These are phyloP conservation scores for Diadromus collaris DNA, from an alignment of 2,888 invertebrate species.

Conservation along the genomic window DNA sequence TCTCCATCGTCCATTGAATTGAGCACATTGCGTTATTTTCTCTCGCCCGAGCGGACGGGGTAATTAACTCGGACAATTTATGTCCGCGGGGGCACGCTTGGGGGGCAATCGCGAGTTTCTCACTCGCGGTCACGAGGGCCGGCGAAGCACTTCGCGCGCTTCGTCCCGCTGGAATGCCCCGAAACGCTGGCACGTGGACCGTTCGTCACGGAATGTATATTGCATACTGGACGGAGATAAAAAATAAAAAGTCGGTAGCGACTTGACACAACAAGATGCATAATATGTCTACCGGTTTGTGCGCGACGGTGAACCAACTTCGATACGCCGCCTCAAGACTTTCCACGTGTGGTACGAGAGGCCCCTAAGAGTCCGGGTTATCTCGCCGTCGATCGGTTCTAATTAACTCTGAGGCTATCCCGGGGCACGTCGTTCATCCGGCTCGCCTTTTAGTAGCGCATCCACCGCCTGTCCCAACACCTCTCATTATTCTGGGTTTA, in stretches of 20 bases:
- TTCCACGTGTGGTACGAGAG: slow-evolving; percentile 40
- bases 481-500: slow-evolving; percentile 12
- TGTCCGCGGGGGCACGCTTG: slow-evolving; percentile 19
- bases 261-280: neutral
- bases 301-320: neutral
- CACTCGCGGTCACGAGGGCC: slow-evolving; percentile 28
- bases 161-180: slow-evolving; percentile 27
- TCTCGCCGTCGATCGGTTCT: slow-evolving; percentile 45
- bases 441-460: slow-evolving; percentile 10
- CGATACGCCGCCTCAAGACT: slow-evolving; percentile 2
- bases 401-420: slow-evolving; percentile 45
- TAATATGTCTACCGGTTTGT: slow-evolving; percentile 3
- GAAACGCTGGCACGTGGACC: slow-evolving; percentile 45
- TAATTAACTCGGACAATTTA: slow-evolving; percentile 63
- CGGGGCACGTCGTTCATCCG: slow-evolving; percentile 36
- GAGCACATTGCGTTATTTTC: slow-evolving; percentile 33
- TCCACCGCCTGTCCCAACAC: slow-evolving; percentile 9
- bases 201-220: slow-evolving; percentile 42
- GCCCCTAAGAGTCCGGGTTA: slow-evolving; percentile 29
- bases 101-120: slow-evolving; percentile 34
- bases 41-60: slow-evolving; percentile 29
- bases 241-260: slow-evolving; percentile 14
- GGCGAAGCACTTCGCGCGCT: neutral
- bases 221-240: slow-evolving; percentile 19
- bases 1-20: neutral